A percentile compares a stretch with the other conserved stretches of the same genome.
Conservation (phyloP, 2,888 invertebrate genomes). For the Glyphotaelius pellucidus region DNA sequence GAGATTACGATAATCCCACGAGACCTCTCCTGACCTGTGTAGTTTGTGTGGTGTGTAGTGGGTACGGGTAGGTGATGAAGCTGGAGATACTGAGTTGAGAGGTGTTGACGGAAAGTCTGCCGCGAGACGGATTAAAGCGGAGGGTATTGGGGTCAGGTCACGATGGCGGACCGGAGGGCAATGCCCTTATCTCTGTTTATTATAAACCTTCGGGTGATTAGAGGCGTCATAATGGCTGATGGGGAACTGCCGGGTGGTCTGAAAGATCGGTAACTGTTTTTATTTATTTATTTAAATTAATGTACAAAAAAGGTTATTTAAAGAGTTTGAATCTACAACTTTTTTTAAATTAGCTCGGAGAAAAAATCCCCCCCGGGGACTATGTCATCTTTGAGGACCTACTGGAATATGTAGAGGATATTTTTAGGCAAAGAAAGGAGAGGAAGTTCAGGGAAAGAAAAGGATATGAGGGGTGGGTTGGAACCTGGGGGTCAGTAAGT, state of each 20-base stretch:
- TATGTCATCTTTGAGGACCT: too few species aligned
- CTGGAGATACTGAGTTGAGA: neutral
- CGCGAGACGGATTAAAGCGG: conserved; percentile 16
- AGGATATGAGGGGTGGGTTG: too few species aligned
- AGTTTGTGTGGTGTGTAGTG: neutral
- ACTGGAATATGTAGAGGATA: too few species aligned
- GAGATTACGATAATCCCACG: neutral
- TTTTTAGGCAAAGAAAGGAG: too few species aligned
- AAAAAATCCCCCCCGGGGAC: too few species aligned
- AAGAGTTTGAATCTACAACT: too few species aligned
- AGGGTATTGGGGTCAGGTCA: conserved; percentile 49
- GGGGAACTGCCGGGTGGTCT: neutral
- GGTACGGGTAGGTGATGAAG: conserved; percentile 2
- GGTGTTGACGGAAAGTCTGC: neutral
- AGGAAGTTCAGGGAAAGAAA: too few species aligned
- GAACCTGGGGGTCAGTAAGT: too few species aligned
- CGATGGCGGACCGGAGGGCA: conserved; percentile 17
- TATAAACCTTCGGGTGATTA: conserved; percentile 47
- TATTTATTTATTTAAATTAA: neutral
- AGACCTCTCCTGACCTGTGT: conserved; percentile 10
- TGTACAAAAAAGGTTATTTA: too few species aligned
- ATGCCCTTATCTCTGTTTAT: conserved; percentile 36
- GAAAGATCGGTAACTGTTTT: neutral
- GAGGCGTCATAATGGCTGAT: conserved; percentile 46
- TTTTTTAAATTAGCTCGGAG: too few species aligned